Conservation (phyloP, 2,888 invertebrate genomes). For the Caenorhabditis imperialis region DNA sequence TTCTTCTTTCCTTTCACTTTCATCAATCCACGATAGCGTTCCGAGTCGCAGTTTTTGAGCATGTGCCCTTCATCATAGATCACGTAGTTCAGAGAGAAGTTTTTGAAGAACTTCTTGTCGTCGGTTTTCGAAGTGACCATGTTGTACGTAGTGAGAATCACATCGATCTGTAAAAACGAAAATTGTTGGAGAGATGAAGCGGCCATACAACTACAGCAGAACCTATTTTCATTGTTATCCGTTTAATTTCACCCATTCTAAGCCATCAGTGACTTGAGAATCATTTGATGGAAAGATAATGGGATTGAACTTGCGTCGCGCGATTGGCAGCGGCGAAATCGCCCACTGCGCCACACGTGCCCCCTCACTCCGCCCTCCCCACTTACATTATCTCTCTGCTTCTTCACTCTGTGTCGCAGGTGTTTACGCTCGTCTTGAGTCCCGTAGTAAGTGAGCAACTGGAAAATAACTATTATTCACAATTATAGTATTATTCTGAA, state of each 20-base stretch:
- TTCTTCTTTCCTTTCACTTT: conserved; percentile 85
- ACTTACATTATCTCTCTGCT: conserved; percentile 58
- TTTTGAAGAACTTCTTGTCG: conserved; percentile 90
- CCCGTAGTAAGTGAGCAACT: conserved; percentile 75
- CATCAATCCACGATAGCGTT: conserved; percentile 81
- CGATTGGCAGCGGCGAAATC: neutral
- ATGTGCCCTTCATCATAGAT: conserved; percentile 94
- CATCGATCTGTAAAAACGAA: conserved; percentile 62
- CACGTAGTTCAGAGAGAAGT: conserved; percentile 86
- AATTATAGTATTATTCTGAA: neutral
- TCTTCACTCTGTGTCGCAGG: conserved; percentile 66
- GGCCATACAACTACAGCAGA: conserved; percentile 90
- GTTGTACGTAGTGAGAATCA: conserved; percentile 80
- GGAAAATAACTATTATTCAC: conserved; percentile 4
- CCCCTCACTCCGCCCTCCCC: neutral
- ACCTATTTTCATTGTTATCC: neutral
- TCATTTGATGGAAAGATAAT: conserved; percentile 53
- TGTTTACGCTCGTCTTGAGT: conserved; percentile 69
- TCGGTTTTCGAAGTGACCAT: conserved; percentile 90
- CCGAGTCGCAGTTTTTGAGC: conserved; percentile 96
- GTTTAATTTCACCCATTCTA: conserved; percentile 45
- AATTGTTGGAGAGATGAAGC: too few relatives aligned
- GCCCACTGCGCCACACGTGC: neutral
- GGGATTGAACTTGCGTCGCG: conserved; percentile 18
- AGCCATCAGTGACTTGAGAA: conserved; percentile 38